These are phyloP conservation scores for Polyodon spathula DNA, from an alignment of 2,113 vertebrate species.

Conservation along the genomic window DNA sequence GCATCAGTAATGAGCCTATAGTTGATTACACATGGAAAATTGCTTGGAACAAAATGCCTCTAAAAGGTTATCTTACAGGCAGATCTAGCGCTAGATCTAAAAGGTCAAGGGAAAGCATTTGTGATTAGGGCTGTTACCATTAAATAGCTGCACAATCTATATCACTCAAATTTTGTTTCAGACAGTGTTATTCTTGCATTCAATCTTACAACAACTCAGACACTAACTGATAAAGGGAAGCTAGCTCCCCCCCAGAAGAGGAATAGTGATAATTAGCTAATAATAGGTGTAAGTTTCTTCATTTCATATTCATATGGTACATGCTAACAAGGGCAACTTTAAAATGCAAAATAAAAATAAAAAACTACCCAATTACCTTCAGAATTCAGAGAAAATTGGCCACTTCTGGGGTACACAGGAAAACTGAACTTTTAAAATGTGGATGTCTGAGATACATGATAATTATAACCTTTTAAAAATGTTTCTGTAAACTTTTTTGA, in stretches of 20 bases:
- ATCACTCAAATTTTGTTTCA: constrained; percentile 30
- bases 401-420: no score
- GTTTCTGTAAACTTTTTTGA: no score
- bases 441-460: no score
- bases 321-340: constrained; percentile 57
- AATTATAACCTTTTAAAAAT: no score
- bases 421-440: no score
- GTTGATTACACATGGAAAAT: constrained; percentile 16
- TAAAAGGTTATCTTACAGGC: no score
- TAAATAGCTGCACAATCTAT: constrained; percentile 25
- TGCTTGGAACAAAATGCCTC: no score
- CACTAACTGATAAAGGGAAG: constrained; percentile 3
- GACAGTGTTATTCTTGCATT: constrained; percentile 6
- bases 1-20: neutral
- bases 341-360: constrained; percentile 42
- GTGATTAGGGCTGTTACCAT: constrained; percentile 15
- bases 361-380: no score
- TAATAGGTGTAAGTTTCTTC: constrained; percentile 51
- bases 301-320: constrained; percentile 51
- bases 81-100: no score
- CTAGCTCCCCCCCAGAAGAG: neutral
- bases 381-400: no score
- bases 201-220: constrained; percentile 26
- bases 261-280: constrained; percentile 50
- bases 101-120: constrained; percentile 8